Evolutionary conservation across 2,888 invertebrate genomes (phyloP).

Genomic region (Brenthis hecate): DNA sequence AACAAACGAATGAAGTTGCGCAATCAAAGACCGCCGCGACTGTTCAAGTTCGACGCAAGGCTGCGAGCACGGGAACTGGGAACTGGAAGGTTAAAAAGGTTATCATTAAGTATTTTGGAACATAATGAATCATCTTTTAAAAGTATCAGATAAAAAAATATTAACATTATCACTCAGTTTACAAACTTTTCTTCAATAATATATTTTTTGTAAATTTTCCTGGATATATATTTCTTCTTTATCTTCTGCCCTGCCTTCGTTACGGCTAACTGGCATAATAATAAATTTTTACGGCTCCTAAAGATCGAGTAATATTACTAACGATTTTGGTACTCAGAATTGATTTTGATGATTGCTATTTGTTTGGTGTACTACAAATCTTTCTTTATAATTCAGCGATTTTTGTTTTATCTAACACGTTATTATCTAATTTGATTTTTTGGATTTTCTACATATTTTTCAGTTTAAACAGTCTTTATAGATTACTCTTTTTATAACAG

Average conservation of each 20-base stretch:
- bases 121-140: too few species aligned
- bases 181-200: constrained; percentile 22
- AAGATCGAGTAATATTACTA: constrained; percentile 36
- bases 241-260: constrained; percentile 30
- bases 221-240: constrained; percentile 26
- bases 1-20: too few species aligned
- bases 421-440: neutral
- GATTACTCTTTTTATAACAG: too few species aligned
- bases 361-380: neutral
- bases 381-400: neutral
- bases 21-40: too few species aligned
- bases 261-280: constrained; percentile 40
- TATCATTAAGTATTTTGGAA: too few species aligned
- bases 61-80: too few species aligned
- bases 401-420: neutral
- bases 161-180: constrained; percentile 19
- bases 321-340: constrained; percentile 34
- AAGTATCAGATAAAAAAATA: neutral
- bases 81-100: too few species aligned
- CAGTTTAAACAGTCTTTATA: too few species aligned
- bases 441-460: too few species aligned
- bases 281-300: constrained; percentile 41
- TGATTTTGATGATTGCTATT: constrained; percentile 27
- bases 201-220: constrained; percentile 31
- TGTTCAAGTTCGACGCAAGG: too few species aligned